Evolutionary conservation across 2,113 vertebrate genomes (phyloP), one percentile per base, ranked within the genome.

Genomic region (Uropsilus gracilis): DNA sequence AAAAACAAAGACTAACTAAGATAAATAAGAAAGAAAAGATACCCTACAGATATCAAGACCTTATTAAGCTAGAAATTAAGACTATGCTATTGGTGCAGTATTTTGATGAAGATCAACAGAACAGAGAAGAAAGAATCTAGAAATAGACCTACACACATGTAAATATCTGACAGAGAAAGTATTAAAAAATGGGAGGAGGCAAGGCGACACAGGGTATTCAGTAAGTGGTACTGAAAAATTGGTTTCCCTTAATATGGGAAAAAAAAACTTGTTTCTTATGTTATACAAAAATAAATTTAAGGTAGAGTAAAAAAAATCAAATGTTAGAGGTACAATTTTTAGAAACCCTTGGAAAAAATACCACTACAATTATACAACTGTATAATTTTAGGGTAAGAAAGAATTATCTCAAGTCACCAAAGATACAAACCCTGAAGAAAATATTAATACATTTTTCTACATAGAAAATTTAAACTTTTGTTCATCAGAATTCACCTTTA

Each of bases 371-470:
- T n/a, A n/a, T 73, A 83, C 68, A 55, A 78, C 24, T 72, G 83
- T 76, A 76, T 72, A 28, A 91, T 68, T 37, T 84, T 44, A 90
- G 69, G 6, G 20, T 66, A 39, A 39, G 28, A 95, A 69, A 89
- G 10, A 83, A 14, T 63, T 63, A 26, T 88, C 17, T 90, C 24
- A 61, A 84, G 82, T 75, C 68, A 94, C 28, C 66, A 50, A 88
- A 92, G 34, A 50, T 18, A 71, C 14, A 72, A 32, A 34, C 44
- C 50, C 94, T 86, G 86, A 88, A 57, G 59, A 46, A 93, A 94
- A 93, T 66, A 83, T 93, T 86, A 59, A 89, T 73, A 39, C 18
- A 37, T 44, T 82, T 93, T 91, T 71, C 44, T 81, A 69, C 59
- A 76, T 76, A 81, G 80, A 69, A 85, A 59, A 12, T 85, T 57